These are phyloP conservation scores for Stegastes partitus DNA, from an alignment of 2,113 vertebrate genomes.

Conservation along the genomic window DNA sequence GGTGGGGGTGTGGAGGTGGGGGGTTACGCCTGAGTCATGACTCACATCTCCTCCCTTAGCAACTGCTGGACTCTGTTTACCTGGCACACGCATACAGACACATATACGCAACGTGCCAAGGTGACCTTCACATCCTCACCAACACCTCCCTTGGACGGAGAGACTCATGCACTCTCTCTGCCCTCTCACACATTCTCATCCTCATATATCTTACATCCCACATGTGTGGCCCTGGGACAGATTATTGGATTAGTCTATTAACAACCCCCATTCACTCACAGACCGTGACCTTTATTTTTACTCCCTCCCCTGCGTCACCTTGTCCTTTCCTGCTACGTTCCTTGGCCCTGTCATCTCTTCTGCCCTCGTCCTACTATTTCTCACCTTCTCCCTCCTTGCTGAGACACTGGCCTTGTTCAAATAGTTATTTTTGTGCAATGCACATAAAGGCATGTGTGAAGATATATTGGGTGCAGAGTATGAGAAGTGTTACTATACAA, in stretches of 20 bases:
- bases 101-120: constrained; percentile 34
- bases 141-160: constrained; percentile 25
- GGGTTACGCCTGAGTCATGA: constrained; percentile 49
- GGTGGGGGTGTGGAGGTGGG: neutral
- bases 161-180: constrained; percentile 7
- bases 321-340: constrained; percentile 5
- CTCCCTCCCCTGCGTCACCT: constrained; percentile 5
- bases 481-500: no score
- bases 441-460: no score
- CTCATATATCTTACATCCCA: constrained; percentile 37
- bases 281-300: constrained; percentile 37
- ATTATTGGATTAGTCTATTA: constrained; percentile 63
- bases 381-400: neutral
- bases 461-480: no score
- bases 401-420: neutral
- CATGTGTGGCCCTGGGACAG: constrained; percentile 39
- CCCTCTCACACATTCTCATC: constrained; percentile 25
- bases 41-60: constrained; percentile 44
- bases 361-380: neutral
- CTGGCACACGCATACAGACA: constrained; percentile 27
- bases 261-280: constrained; percentile 26
- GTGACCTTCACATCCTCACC: constrained; percentile 62
- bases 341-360: neutral
- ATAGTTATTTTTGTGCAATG: no score
- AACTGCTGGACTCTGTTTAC: constrained; percentile 50